Percentiles rank a stretch among this genome's conserved stretches.
Conservation (phyloP, 2,797 vertebrate species). For the Myripristis murdjan region DNA sequence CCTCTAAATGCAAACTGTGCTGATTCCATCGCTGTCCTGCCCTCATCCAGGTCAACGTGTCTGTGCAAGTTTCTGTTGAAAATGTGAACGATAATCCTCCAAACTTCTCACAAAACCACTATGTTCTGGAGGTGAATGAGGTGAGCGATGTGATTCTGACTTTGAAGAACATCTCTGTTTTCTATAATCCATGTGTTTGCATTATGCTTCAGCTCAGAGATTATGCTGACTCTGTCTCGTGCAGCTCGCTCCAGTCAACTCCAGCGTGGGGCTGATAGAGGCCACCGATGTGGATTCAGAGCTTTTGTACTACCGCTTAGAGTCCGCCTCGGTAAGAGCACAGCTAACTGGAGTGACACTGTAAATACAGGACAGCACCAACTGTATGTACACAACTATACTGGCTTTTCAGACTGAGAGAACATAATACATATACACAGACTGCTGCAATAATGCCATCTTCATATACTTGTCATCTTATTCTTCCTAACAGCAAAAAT, state of each 20-base stretch:
- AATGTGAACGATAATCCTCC: slow-evolving; percentile 88
- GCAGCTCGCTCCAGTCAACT: slow-evolving; percentile 82
- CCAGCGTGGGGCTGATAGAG: slow-evolving; percentile 80
- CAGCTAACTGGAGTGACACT: background rate
- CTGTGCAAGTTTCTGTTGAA: slow-evolving; percentile 79
- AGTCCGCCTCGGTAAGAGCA: slow-evolving; percentile 79
- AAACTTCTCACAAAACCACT: slow-evolving; percentile 81
- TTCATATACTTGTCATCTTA: no score
- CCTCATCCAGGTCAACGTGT: slow-evolving; percentile 77
- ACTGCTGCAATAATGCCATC: no score
- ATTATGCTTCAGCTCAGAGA: background rate
- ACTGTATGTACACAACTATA: background rate
- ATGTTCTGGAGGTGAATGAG: slow-evolving; percentile 84
- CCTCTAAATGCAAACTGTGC: background rate
- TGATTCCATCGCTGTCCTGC: background rate
- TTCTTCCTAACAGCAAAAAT: no score
- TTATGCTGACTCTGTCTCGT: background rate
- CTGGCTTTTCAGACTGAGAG: no score
- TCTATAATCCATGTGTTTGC: no score
- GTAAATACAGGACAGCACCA: no score
- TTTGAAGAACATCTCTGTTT: no score
- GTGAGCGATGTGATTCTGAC: slow-evolving; percentile 64
- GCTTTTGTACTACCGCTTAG: slow-evolving; percentile 82
- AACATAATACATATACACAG: no score
- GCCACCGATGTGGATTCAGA: slow-evolving; percentile 84